Percentiles rank a stretch among this genome's conserved stretches.
phyloP scores from a whole-genome alignment of 2,888 invertebrate species.

The Anoncus sp. region DNA sequence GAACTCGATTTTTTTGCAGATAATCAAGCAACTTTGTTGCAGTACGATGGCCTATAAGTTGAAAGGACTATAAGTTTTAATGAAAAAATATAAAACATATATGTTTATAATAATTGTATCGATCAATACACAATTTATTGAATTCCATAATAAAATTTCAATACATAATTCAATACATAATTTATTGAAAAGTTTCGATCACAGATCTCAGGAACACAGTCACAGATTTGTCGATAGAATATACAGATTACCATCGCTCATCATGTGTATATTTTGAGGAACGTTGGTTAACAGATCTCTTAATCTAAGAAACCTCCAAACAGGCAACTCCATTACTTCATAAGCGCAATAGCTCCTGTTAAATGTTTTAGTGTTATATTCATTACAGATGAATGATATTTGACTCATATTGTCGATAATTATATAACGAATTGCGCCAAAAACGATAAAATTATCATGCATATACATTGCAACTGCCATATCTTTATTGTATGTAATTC shows the following conservation, averaged over 20 bases:
- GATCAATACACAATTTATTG: too few species aligned
- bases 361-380: constrained; percentile 2
- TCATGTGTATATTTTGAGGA: constrained; percentile 22
- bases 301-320: constrained; percentile 11
- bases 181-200: constrained; percentile 10
- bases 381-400: constrained; percentile 13
- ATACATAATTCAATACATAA: not conserved
- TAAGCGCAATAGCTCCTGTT: constrained; percentile 11
- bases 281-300: constrained; percentile 10
- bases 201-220: constrained; percentile 5
- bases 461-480: constrained; percentile 10
- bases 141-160: too few species aligned
- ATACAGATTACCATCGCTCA: constrained; percentile 17
- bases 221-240: constrained; percentile 6
- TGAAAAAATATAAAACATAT: constrained; percentile 10
- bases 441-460: constrained; percentile 12
- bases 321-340: constrained; percentile 5
- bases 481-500: constrained; percentile 12
- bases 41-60: not conserved
- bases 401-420: constrained; percentile 1
- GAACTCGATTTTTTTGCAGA: not conserved
- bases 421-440: constrained; percentile 14
- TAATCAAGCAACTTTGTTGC: constrained; percentile 1
- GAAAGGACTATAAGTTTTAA: not conserved
- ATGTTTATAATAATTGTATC: not conserved